Base-by-base conservation (phyloP, 2,113 vertebrate genomes). In the Corvus hawaiiensis region DNA sequence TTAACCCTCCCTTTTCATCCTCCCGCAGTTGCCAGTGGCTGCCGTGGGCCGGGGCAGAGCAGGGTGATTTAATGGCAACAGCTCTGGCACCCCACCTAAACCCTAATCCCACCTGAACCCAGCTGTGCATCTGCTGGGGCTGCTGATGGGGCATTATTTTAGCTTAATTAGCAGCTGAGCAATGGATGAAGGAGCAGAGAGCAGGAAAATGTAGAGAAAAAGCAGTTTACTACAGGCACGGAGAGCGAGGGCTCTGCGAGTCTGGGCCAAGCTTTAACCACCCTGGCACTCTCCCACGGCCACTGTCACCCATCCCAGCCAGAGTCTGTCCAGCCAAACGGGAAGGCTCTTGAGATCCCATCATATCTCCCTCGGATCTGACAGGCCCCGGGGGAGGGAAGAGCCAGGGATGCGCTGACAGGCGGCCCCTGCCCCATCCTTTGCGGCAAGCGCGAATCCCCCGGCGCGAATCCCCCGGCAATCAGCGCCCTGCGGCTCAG, bases 1-100 rank as follows among this genome's bases (percentile, higher is more conserved):
- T 86, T 64, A 80, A 44, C 80, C 54, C 28, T 20, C 6, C 17
- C n/a, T 72, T 67, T 88, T 76, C 81, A 82, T 93, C 84, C 88
- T 73, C 84, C 75, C 71, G 93, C 72, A 19, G 64, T 54, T 67
- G 54, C 72, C 44, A 49, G 69, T 24, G 56, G 87, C 80, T 76
- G 71, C 52, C 39, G 26, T 2, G 16, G 63, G 37, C 76, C 4
- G 21, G 41, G 48, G 18, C 39, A 58, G 66, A 75, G 64, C 84
- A 13, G 64, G 2, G 4, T 7, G 69, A 64, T 64, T 69, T 52
- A 51, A 44, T 28, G 48, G 84, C 86, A 37, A 6, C 48, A 63
- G 51, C 8, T 89, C 55, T 43, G 66, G 12, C 11, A 30, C 33
- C 66, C 67, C 86, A 46, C 68, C 83, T 26, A 32, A 54, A 63